These are phyloP conservation scores for Oscheius myriophilus DNA, from an alignment of 2,888 invertebrate species.

Conservation along the genomic window DNA sequence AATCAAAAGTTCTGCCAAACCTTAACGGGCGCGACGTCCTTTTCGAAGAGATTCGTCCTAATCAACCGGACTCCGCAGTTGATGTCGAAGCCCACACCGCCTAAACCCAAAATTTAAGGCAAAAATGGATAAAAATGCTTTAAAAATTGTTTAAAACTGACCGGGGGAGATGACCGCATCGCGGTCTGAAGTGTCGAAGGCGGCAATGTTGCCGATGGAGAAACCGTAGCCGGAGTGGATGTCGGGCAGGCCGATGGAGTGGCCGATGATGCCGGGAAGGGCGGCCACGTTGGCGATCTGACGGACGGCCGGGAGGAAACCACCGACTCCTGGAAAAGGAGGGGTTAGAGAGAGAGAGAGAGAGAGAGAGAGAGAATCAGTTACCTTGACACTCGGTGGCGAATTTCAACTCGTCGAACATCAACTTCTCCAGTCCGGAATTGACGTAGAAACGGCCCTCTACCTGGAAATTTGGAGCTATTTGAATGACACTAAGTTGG, in stretches of 20 bases:
- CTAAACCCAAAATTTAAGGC: slow-evolving; percentile 47
- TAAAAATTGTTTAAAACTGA: slow-evolving; percentile 26
- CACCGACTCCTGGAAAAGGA: slow-evolving; percentile 77
- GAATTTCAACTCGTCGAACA: slow-evolving; percentile 94
- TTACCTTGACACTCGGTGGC: slow-evolving; percentile 79
- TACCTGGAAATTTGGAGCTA: slow-evolving; percentile 76
- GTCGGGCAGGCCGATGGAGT: slow-evolving; percentile 66
- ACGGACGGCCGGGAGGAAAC: slow-evolving; percentile 96
- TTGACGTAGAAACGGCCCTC: slow-evolving; percentile 98
- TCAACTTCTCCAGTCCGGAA: slow-evolving; percentile 86
- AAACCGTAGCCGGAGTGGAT: slow-evolving; percentile 96
- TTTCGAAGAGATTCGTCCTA: slow-evolving; percentile 90
- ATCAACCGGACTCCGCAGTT: slow-evolving; percentile 96
- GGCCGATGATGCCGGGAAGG: slow-evolving; percentile 77
- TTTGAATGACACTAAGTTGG: background rate
- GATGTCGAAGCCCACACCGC: slow-evolving; percentile 98
- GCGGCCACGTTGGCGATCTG: slow-evolving; percentile 99
- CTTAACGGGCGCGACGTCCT: slow-evolving; percentile 89
- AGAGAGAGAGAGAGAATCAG: background rate
- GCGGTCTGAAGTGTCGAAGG: slow-evolving; percentile 92
- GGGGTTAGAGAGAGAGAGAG: background rate
- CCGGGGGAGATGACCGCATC: slow-evolving; percentile 91
- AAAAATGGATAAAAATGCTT: background rate
- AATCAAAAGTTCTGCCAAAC: slow-evolving; percentile 70
- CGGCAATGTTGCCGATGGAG: slow-evolving; percentile 99